Evolutionary conservation across 1,140 invertebrate species (phyloP), one percentile per base, ranked within the genome.

Genomic region (Drosophila suzukii): DNA sequence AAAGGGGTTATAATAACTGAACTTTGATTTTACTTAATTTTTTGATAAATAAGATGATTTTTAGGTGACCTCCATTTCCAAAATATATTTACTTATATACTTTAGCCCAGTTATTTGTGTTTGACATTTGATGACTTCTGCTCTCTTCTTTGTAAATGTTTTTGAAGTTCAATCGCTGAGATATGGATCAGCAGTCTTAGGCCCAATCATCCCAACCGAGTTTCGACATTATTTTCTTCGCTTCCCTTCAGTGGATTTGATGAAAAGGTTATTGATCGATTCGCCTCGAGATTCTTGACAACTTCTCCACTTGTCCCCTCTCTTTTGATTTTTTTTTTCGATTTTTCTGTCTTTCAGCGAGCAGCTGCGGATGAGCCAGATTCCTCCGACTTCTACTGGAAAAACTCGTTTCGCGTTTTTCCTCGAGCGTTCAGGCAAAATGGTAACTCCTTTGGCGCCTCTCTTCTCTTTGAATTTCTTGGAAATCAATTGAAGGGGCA

Each of bases 211-310:
- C 15, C 32, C 49, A n/a, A 11, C n/a, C 12, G 13, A 49, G 27
- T 30, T 43, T 44, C 39, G n/a, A 57, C 34, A 30, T 39, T 36
- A 17, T 6, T 12, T 12, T 17, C 15, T 30, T 63, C 56, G 56
- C 39, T 41, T 46, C 44, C 44, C 62, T 61, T 12, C 44, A 43
- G 20, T 63, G 63, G 46, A 17, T 30, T 68, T 68, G 24, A 67
- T 56, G 27, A 15, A 71, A 70, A 70, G 66, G 66, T 70, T 70
- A 67, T 70, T 70, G 66, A 67, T 67, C 66, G 66, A 65, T 70
- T 70, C 60, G 65, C 61, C 49, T 66, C 49, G 44, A 70, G 66
- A 68, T 71, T 71, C 63, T 71, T 70, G 67, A 56, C 62, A 54
- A 68, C 51, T 71, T 71, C 49, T 66, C 24, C 47, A 6, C 24